Evolutionary conservation across 2,888 invertebrate genomes (phyloP).

Genomic region (Acanthosoma haemorrhoidale): DNA sequence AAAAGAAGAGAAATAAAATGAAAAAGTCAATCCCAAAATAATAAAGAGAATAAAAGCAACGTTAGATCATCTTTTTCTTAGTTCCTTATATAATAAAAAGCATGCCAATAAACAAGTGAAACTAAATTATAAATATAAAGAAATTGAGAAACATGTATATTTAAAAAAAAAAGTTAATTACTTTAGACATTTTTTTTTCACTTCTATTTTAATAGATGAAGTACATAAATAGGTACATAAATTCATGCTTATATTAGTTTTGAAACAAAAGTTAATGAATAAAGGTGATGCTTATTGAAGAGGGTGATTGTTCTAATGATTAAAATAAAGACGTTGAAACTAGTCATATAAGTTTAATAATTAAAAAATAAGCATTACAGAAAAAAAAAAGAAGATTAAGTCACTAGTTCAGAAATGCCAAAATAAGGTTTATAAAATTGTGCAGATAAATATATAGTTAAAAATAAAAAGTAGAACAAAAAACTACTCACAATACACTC

Average conservation of each 20-base stretch:
- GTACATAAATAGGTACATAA: neutral
- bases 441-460: neutral
- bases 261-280: neutral
- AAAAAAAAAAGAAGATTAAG: neutral
- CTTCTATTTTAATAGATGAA: neutral
- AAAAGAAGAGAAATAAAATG: conserved; percentile 31
- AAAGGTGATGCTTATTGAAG: neutral
- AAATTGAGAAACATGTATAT: neutral
- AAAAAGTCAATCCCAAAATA: conserved; percentile 22
- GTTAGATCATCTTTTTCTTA: neutral
- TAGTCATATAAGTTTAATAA: neutral
- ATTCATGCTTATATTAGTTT: conserved; percentile 2
- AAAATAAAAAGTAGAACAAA: neutral
- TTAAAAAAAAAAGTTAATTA: neutral
- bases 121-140: too few species aligned
- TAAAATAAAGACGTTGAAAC: neutral
- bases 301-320: neutral
- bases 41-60: neutral
- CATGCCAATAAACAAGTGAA: neutral
- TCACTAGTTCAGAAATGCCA: neutral
- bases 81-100: neutral
- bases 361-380: neutral
- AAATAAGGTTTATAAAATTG: neutral
- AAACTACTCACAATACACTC: conserved; percentile 49
- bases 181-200: neutral